Percentiles rank a stretch among this genome's conserved stretches.
Conservation (phyloP, 2,797 vertebrate genomes). For the Falco concolor region DNA sequence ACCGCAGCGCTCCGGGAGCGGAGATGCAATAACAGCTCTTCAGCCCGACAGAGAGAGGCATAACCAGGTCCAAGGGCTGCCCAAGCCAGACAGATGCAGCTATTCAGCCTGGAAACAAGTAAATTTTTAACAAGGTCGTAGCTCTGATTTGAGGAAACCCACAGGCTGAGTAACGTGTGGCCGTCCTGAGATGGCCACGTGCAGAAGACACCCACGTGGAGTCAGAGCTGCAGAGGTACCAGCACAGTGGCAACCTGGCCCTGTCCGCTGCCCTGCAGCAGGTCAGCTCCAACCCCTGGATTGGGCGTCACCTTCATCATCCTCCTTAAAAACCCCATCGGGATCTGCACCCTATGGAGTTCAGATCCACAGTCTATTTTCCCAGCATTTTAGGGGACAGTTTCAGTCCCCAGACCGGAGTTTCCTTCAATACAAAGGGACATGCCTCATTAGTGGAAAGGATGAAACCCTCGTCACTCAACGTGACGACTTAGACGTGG, state of each 20-base stretch:
- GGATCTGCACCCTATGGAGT: background rate
- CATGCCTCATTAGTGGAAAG: background rate
- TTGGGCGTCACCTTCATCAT: background rate
- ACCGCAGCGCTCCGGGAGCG: background rate
- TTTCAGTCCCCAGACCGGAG: background rate
- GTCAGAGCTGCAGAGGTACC: background rate
- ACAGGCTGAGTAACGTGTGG: background rate
- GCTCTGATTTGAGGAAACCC: background rate
- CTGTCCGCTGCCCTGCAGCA: background rate
- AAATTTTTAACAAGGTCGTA: background rate
- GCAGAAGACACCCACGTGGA: background rate
- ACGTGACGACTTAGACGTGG: rapidly evolving
- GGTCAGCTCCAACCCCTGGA: background rate
- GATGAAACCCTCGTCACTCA: rapidly evolving
- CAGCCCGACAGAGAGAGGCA: background rate
- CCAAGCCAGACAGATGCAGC: background rate
- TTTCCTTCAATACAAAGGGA: background rate
- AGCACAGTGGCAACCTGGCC: rapidly evolving
- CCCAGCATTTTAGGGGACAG: background rate
- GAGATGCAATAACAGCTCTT: background rate
- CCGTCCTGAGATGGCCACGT: background rate
- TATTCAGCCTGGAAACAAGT: background rate
- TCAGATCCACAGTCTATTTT: rapidly evolving
- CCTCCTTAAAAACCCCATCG: background rate
- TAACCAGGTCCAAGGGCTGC: background rate